Percentiles rank a stretch among this genome's conserved stretches.
Conservation (phyloP, 2,797 vertebrate species). For the Myotis daubentonii region DNA sequence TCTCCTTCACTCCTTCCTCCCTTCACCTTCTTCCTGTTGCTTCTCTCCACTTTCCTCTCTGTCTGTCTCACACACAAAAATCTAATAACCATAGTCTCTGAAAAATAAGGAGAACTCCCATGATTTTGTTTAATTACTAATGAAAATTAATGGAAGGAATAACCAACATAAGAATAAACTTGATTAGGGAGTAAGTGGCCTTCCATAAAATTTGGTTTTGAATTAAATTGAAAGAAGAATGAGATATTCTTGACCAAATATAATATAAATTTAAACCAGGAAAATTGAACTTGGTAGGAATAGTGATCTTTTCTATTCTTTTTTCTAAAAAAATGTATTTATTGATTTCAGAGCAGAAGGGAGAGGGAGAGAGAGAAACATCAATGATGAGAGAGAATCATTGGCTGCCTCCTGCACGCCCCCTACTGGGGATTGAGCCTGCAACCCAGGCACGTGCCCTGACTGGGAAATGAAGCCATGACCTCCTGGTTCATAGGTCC, state of each 20-base stretch:
- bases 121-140: slow-evolving; percentile 54
- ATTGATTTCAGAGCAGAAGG: too few species aligned
- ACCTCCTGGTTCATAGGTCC: too few species aligned
- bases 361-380: too few species aligned
- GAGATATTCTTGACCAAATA: not conserved
- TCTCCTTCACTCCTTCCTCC: not conserved
- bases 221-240: slow-evolving; percentile 16
- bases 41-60: not conserved
- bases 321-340: too few species aligned
- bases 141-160: slow-evolving; percentile 56
- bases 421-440: too few species aligned
- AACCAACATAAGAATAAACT: slow-evolving; percentile 55
- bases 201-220: slow-evolving; percentile 13
- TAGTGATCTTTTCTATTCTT: not conserved
- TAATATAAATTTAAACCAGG: slow-evolving; percentile 31
- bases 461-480: too few species aligned
- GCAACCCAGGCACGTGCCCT: too few species aligned
- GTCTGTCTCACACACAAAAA: not conserved
- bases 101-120: slow-evolving; percentile 17
- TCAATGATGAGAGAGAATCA: too few species aligned
- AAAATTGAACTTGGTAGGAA: not conserved
- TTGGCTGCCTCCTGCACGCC: too few species aligned
- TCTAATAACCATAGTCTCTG: not conserved
- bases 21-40: not conserved
- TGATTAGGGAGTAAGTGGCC: not conserved